These are phyloP conservation scores for Ichneumoninae sp. DNA, from an alignment of 2,888 invertebrate species.

Conservation along the genomic window DNA sequence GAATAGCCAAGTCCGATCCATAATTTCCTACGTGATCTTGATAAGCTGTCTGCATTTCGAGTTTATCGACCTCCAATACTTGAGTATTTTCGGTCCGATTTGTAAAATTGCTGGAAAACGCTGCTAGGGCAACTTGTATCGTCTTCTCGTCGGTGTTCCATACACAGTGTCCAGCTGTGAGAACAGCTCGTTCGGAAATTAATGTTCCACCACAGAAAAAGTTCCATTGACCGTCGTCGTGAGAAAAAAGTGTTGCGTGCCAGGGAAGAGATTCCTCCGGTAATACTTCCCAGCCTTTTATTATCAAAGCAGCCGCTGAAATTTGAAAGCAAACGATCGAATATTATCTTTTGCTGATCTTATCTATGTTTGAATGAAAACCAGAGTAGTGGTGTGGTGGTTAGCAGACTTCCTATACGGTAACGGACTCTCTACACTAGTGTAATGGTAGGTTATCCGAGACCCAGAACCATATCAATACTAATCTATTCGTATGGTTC, in stretches of 20 bases:
- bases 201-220: conserved; percentile 87
- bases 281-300: conserved; percentile 82
- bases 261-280: conserved; percentile 85
- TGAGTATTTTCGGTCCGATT: conserved; percentile 75
- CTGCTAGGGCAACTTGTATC: conserved; percentile 81
- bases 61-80: conserved; percentile 82
- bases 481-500: too few relatives aligned
- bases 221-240: conserved; percentile 82
- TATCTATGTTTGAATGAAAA: not conserved
- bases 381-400: too few relatives aligned
- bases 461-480: too few relatives aligned
- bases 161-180: conserved; percentile 85
- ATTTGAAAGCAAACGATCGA: not conserved
- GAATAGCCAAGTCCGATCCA: conserved; percentile 86
- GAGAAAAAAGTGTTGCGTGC: conserved; percentile 86
- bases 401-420: too few relatives aligned
- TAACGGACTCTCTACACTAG: too few relatives aligned
- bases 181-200: conserved; percentile 83
- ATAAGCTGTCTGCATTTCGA: conserved; percentile 84
- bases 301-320: conserved; percentile 78
- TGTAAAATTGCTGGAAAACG: conserved; percentile 80
- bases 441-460: too few relatives aligned
- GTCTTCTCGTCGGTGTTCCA: conserved; percentile 81
- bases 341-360: not conserved
- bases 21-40: conserved; percentile 85